Base-by-base conservation (phyloP, 2,888 invertebrate species). In the Dryobotodes eremita region DNA sequence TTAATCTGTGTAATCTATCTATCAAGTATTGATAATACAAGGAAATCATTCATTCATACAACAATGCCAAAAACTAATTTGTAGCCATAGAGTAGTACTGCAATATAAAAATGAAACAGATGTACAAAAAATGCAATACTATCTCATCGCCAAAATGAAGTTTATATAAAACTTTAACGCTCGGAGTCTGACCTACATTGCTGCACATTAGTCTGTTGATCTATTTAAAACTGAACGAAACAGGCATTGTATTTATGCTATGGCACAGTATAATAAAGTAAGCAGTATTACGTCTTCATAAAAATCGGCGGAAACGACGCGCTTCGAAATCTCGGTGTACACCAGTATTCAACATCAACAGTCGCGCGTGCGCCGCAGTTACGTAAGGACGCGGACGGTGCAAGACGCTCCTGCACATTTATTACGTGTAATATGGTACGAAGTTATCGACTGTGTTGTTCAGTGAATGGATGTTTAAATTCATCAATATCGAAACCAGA, bases 111-210 rank as follows among this genome's bases (percentile, higher is more conserved):
- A 53, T n/a, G n/a, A n/a, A n/a, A n/a, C n/a, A n/a, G n/a, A n/a
- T n/a, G n/a, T n/a, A n/a, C n/a, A n/a, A n/a, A n/a, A n/a, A n/a
- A n/a, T n/a, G n/a, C 55, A 72, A 42, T 61, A 69, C 15, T 66
- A 71, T 76, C 61, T 72, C 46, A 64, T 26, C 64, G 57, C 68
- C 71, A 23, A 87, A 85, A 85, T 82, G 82, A 89, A 83, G 72
- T 76, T 50, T 69, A 69, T n/a, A 72, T 85, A 75, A 77, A 86
- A 75, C 74, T 79, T 75, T 86, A 76, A 74, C 76, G 71, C 73
- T 82, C 53, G 8, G 57, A 74, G 69, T 59, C 55, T 80, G 86
- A 87, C 88, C 89, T 79, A 87, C 64, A 87, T 88, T 82, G 66
- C 69, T 74, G 62, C 70, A 74, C 66, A 75, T 77, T 75, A 62